Percentiles rank a stretch among this genome's conserved stretches.
Conservation (phyloP, 2,888 invertebrate species). For the Antheraea assamensis region DNA sequence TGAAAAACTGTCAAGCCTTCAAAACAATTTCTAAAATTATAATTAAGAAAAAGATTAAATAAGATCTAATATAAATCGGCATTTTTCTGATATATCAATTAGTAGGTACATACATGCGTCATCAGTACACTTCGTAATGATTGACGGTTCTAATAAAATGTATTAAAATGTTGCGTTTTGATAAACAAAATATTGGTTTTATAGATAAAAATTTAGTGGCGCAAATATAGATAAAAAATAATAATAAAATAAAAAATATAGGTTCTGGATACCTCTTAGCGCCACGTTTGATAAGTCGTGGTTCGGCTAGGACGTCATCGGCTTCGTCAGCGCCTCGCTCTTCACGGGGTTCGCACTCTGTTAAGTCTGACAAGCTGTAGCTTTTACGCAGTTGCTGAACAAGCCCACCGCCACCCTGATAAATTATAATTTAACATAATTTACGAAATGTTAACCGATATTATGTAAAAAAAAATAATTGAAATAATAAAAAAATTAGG, state of each 20-base stretch:
- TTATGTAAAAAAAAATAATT: neutral
- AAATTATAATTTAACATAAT: neutral
- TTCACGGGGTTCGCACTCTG: slow-evolving; percentile 84
- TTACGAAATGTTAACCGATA: neutral
- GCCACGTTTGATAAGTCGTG: slow-evolving; percentile 78
- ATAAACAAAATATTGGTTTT: too few species aligned
- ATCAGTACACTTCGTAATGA: too few species aligned
- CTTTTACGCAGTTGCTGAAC: slow-evolving; percentile 95
- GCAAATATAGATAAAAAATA: neutral
- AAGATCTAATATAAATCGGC: too few species aligned
- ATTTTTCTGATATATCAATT: too few species aligned
- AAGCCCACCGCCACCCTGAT: slow-evolving; percentile 94
- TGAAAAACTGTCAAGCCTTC: neutral
- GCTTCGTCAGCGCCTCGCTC: slow-evolving; percentile 80
- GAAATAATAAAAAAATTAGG: neutral
- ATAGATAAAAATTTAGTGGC: too few species aligned
- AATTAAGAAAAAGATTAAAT: too few species aligned
- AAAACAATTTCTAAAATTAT: too few species aligned
- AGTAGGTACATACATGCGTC: neutral
- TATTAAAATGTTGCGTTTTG: too few species aligned
- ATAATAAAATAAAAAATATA: too few species aligned
- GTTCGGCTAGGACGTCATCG: slow-evolving; percentile 78
- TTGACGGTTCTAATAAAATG: too few species aligned
- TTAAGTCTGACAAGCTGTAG: slow-evolving; percentile 94
- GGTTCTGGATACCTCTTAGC: slow-evolving; percentile 52